These are phyloP conservation scores for Eilema sororculum DNA, from an alignment of 2,888 invertebrate species.

Conservation along the genomic window DNA sequence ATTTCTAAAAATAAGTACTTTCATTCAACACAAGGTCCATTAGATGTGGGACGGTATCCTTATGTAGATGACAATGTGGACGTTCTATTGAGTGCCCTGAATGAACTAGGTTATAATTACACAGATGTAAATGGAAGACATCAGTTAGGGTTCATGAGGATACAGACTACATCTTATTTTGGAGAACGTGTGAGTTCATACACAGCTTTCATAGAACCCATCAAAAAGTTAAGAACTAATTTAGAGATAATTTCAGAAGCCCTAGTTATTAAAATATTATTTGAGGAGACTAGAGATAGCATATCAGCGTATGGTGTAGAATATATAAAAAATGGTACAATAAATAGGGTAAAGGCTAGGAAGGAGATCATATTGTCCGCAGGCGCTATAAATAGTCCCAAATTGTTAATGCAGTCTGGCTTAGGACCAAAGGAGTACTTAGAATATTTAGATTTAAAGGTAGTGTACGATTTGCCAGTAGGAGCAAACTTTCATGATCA, in stretches of 20 bases:
- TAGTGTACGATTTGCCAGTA: constrained; percentile 74
- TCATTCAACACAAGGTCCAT: constrained; percentile 80
- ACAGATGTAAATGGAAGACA: constrained; percentile 80
- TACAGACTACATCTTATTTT: constrained; percentile 80
- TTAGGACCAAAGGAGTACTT: constrained; percentile 80
- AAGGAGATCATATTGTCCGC: constrained; percentile 80
- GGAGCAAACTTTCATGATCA: constrained; percentile 84
- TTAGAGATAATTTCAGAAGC: constrained; percentile 75
- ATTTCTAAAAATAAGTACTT: constrained; percentile 77
- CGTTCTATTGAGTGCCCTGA: constrained; percentile 75
- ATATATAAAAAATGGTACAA: constrained; percentile 80
- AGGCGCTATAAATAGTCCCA: constrained; percentile 80
- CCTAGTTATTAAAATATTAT: constrained; percentile 74
- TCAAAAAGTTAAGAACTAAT: constrained; percentile 74
- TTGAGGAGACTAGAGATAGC: constrained; percentile 62
- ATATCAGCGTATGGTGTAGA: constrained; percentile 69
- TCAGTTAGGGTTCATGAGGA: constrained; percentile 80
- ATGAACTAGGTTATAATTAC: constrained; percentile 80
- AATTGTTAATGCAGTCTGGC: constrained; percentile 81
- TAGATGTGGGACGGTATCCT: constrained; percentile 80
- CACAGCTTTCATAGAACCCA: constrained; percentile 80
- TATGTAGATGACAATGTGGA: constrained; percentile 81
- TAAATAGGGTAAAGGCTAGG: constrained; percentile 59
- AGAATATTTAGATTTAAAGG: constrained; percentile 76
- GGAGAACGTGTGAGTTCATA: constrained; percentile 82